Conservation (phyloP, 2,888 invertebrate genomes). For the Tricholauxania praeusta region DNA sequence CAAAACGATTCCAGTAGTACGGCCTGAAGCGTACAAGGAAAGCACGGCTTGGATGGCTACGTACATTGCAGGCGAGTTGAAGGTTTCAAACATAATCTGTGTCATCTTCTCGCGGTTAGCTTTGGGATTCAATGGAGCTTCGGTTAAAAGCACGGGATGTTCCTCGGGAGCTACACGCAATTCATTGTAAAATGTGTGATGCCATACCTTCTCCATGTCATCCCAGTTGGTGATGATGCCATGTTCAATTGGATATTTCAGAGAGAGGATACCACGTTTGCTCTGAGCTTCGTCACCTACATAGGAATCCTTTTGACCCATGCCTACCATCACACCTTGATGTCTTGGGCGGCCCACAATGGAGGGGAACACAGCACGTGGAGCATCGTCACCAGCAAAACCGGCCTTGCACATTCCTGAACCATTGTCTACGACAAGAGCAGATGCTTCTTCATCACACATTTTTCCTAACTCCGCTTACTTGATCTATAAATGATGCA, state of each 20-base stretch:
- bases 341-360: constrained; percentile 95
- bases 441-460: constrained; percentile 94
- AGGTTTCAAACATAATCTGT: constrained; percentile 93
- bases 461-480: constrained; percentile 69
- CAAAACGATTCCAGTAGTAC: constrained; percentile 96
- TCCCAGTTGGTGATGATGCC: constrained; percentile 99
- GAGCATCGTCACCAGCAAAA: constrained; percentile 96
- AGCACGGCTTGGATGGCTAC: constrained; percentile 95
- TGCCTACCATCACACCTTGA: constrained; percentile 96
- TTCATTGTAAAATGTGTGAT: constrained; percentile 99
- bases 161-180: constrained; percentile 95
- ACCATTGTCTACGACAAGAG: constrained; percentile 95
- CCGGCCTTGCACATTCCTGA: constrained; percentile 99
- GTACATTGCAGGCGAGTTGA: constrained; percentile 95
- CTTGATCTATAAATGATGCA: constrained; percentile 32
- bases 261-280: constrained; percentile 95
- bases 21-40: constrained; percentile 93
- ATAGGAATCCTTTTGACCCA: constrained; percentile 98
- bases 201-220: constrained; percentile 99
- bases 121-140: constrained; percentile 90
- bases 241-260: constrained; percentile 97
- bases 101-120: constrained; percentile 94
- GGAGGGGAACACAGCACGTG: constrained; percentile 92
- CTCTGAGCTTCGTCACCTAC: constrained; percentile 97
- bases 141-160: constrained; percentile 88